Conservation (phyloP, 1,140 invertebrate genomes). For the Panagrolaimus sp. region DNA sequence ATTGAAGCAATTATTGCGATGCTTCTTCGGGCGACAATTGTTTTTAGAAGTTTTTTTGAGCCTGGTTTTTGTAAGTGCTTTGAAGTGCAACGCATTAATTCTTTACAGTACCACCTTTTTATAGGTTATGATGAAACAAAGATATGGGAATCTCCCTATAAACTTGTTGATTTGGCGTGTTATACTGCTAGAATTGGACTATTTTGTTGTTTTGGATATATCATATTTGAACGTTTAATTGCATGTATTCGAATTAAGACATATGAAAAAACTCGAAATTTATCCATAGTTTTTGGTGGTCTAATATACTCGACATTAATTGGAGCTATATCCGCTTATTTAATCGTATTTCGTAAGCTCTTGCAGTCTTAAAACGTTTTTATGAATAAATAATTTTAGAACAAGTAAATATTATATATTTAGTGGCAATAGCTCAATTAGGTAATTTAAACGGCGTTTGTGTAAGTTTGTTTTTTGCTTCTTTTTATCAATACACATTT, state of each 20-base stretch:
- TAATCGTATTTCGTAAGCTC: neutral
- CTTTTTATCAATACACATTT: no score
- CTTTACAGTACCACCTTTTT: neutral
- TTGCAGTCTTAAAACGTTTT: no score
- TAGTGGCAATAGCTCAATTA: no score
- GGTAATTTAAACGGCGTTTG: neutral
- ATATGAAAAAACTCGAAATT: slow-evolving; percentile 3
- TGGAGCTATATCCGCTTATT: neutral
- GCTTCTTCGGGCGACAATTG: neutral
- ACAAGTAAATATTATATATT: neutral
- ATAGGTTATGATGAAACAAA: slow-evolving; percentile 7
- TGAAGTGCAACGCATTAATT: neutral
- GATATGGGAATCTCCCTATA: neutral
- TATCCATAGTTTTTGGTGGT: neutral
- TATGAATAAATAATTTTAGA: no score
- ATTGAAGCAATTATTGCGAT: neutral
- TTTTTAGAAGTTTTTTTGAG: neutral
- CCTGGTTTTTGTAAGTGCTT: slow-evolving; percentile 1
- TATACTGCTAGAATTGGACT: neutral
- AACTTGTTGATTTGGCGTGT: neutral
- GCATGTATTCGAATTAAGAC: neutral
- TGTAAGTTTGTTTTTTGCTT: neutral
- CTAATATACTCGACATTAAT: neutral
- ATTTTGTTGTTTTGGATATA: neutral
- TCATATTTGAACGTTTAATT: neutral